phyloP scores from a whole-genome alignment of 92 coral and sea anemone species.

The Nematostella vectensis region DNA sequence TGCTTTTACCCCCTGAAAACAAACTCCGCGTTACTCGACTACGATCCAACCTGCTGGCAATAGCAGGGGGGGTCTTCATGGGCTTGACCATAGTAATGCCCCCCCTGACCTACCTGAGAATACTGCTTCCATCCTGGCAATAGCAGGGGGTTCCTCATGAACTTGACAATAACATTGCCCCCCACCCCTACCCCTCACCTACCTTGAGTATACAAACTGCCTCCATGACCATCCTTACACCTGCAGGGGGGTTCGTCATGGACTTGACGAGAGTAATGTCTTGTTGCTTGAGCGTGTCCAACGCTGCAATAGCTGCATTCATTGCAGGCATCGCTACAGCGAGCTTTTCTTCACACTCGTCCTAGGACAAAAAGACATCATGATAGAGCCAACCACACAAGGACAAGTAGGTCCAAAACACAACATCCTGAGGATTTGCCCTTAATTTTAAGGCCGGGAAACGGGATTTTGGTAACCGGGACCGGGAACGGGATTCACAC shows the following conservation, averaged over 20 bases:
- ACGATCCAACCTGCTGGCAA: background rate
- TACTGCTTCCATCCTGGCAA: no score
- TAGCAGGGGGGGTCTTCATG: background rate
- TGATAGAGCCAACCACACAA: no score
- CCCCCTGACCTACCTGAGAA: no score
- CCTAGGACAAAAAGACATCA: constrained; percentile 39
- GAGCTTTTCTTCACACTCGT: constrained; percentile 90
- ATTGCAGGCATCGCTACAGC: constrained; percentile 97
- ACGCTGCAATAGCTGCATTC: constrained; percentile 83
- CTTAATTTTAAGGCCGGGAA: background rate
- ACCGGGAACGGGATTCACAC: no score
- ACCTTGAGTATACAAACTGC: constrained; percentile 96
- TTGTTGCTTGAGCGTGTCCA: constrained; percentile 81
- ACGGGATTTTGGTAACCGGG: no score
- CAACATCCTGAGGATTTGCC: no score
- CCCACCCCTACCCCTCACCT: no score
- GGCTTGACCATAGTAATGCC: no score
- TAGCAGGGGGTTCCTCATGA: no score
- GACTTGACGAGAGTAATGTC: constrained; percentile 86
- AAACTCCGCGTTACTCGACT: background rate
- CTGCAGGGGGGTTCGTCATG: constrained; percentile 92
- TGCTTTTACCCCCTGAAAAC: constrained; percentile 67
- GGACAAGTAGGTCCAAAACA: background rate
- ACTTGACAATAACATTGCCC: background rate
- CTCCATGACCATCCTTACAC: constrained; percentile 98